Conservation (phyloP, 2,888 invertebrate genomes). For the Agapostemon virescens region DNA sequence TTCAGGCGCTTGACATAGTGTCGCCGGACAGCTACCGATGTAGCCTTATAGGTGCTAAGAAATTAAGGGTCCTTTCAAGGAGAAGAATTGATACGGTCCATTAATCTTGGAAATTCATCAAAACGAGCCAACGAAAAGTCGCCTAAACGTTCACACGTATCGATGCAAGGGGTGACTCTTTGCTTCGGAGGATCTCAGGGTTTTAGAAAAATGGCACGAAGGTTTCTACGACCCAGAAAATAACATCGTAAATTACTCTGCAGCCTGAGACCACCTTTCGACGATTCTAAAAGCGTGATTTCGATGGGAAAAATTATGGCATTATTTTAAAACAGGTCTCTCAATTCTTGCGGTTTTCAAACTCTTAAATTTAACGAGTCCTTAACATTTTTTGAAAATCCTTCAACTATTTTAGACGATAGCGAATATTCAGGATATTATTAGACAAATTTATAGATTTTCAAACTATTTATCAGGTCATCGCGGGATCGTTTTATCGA, state of each 20-base stretch:
- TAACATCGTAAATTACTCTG: neutral
- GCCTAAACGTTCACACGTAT: neutral
- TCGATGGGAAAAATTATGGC: neutral
- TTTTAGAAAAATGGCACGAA: neutral
- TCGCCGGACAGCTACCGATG: neutral
- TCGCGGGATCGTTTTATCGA: neutral
- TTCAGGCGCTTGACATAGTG: conserved; percentile 6
- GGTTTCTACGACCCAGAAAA: neutral
- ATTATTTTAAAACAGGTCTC: neutral
- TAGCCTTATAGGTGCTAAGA: neutral
- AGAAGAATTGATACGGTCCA: neutral
- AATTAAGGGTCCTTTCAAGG: neutral
- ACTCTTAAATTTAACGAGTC: neutral
- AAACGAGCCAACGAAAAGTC: neutral
- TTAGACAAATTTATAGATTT: neutral
- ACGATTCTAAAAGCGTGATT: neutral
- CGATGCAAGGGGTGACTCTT: neutral
- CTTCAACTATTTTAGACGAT: neutral
- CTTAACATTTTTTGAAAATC: neutral
- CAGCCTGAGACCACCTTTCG: neutral
- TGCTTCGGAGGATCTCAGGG: neutral
- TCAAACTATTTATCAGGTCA: neutral
- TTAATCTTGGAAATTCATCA: neutral
- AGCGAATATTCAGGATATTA: neutral
- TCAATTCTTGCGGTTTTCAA: neutral